Evolutionary conservation across 2,797 vertebrate species (phyloP), one percentile per base, ranked within the genome.

Genomic region (Sorex maritimensis): DNA sequence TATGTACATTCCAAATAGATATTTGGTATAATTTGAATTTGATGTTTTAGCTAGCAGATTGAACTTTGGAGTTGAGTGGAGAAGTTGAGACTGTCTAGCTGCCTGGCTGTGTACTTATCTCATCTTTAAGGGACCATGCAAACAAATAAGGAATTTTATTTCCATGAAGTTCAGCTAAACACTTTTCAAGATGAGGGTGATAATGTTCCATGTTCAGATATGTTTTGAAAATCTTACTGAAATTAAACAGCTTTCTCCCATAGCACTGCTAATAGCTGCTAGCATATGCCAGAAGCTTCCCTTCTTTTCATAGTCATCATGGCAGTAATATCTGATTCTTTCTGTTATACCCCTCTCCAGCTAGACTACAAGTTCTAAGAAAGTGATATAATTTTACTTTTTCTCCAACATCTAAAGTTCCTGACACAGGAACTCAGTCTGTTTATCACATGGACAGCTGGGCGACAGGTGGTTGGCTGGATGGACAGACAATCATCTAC

Each of bases 21-120:
- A 34, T 73, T 75, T 79, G 34, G 28, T 26, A 30, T 75, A 6
- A 52, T 68, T 92, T 90, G 67, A 90, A 81, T 77, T 72, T 41
- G 28, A 17, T 84, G 6, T 15, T 81, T 28, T 85, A 55, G 71
- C 30, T 28, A 77, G 71, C 68, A 67, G 61, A 41, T 3, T 72
- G n/a, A 30, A 78, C 88, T 68, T 28, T 81, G 26, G 38, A 84
- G 24, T 61, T 30, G 13, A 67, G 23, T 69, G 72, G 21, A 46
- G 55, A 23, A 77, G 46, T 9, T 2, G 34, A 34, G 55, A 93
- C 69, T 61, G 77, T 87, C 24, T 24, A 81, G 15, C 38, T 44
- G 34, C n/a, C 13, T 65, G 52, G 63, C 28, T 52, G 69, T 30
- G 4, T 30, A 38, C 12, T 46, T 73, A 34, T 8, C 10, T 17